These are phyloP conservation scores for Blastomussa wellsi DNA, from an alignment of 92 coral and sea anemone species.

Conservation along the genomic window DNA sequence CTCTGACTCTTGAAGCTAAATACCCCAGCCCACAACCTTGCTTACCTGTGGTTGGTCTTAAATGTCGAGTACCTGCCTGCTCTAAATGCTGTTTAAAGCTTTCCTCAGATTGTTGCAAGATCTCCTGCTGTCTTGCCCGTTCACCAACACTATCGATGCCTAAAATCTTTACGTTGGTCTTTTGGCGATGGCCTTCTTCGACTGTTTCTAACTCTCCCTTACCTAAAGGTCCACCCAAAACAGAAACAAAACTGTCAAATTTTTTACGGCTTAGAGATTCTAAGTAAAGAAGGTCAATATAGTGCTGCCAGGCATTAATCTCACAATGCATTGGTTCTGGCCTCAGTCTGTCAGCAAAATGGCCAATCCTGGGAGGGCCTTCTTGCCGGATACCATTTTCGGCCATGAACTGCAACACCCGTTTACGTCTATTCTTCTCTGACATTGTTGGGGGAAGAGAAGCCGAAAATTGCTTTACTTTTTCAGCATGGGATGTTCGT, in stretches of 20 bases:
- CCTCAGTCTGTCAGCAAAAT: conserved; percentile 40
- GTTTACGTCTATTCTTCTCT: conserved; percentile 10
- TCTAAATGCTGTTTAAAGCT: conserved; percentile 13
- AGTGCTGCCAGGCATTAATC: conserved; percentile 60
- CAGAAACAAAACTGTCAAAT: conserved; percentile 47
- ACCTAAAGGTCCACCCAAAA: conserved; percentile 51
- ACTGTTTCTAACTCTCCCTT: conserved; percentile 1
- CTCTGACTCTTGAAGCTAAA: conserved; percentile 32
- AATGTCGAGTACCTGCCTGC: conserved; percentile 4
- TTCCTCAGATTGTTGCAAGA: conserved; percentile 3
- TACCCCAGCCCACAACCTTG: conserved; percentile 60
- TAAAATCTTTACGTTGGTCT: background rate
- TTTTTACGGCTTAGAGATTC: conserved; percentile 31
- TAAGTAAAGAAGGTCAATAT: conserved; percentile 29
- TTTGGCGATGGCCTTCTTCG: conserved; percentile 4
- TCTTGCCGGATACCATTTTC: conserved; percentile 48
- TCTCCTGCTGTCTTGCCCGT: conserved; percentile 21
- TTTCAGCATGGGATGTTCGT: conserved; percentile 19
- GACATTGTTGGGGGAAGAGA: conserved; percentile 8
- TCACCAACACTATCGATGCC: conserved; percentile 24
- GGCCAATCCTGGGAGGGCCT: conserved; percentile 52
- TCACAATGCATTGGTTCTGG: conserved; percentile 66
- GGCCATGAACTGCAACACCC: conserved; percentile 47
- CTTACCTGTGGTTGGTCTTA: conserved; percentile 8
- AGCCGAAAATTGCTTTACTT: conserved; percentile 20